phyloP scores from a whole-genome alignment of 2,888 invertebrate species.

The Labia minor region DNA sequence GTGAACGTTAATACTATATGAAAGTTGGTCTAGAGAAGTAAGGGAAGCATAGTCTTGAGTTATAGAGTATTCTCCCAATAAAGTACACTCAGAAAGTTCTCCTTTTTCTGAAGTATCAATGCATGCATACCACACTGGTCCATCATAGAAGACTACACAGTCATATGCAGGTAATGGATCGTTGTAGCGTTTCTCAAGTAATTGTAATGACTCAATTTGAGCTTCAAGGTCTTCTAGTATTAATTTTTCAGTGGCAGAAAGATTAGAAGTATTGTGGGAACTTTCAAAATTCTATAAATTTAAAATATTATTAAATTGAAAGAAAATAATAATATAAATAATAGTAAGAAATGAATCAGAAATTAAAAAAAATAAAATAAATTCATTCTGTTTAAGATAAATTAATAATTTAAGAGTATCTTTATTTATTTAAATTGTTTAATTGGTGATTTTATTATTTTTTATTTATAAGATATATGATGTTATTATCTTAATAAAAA shows the following conservation, averaged over 20 bases:
- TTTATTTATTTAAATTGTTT: no score
- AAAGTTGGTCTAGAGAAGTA: conserved; percentile 67
- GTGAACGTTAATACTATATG: conserved; percentile 84
- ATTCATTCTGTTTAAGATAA: no score
- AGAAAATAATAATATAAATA: conserved; percentile 23
- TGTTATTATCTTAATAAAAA: no score
- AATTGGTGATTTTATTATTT: no score
- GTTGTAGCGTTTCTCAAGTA: conserved; percentile 73
- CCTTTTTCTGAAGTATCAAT: conserved; percentile 76
- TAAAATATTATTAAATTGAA: no score
- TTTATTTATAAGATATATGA: no score
- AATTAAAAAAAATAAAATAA: conserved; percentile 21
- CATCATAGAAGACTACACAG: conserved; percentile 87
- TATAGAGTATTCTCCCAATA: conserved; percentile 70
- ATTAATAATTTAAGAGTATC: no score
- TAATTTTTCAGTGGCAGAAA: conserved; percentile 60
- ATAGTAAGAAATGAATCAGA: conserved; percentile 31
- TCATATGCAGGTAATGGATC: conserved; percentile 87
- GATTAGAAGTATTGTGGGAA: conserved; percentile 40
- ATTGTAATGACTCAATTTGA: conserved; percentile 68
- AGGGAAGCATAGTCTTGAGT: conserved; percentile 69
- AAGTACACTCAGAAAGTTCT: conserved; percentile 60
- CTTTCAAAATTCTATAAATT: conserved; percentile 54
- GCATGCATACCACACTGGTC: conserved; percentile 79
- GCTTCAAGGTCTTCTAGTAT: conserved; percentile 82